Conservation (phyloP, 2,888 invertebrate species). For the Enchytraeus crypticus region DNA sequence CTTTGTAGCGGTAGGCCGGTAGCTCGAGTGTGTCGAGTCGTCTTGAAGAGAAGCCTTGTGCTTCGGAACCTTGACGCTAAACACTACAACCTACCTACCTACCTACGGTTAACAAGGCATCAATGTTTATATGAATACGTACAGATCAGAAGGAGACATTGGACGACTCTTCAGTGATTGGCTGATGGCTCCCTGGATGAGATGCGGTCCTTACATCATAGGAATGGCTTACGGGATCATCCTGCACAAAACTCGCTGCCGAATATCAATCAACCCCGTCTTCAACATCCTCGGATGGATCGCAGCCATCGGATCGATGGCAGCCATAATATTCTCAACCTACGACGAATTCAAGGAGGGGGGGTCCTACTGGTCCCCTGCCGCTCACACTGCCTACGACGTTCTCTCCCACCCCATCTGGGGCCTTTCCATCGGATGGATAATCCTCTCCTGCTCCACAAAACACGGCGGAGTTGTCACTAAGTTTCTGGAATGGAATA, state of each 20-base stretch:
- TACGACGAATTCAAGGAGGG: neutral
- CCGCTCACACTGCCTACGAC: neutral
- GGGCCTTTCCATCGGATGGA: neutral
- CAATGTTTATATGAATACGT: too few relatives aligned
- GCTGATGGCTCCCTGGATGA: slow-evolving; percentile 18
- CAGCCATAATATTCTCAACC: neutral
- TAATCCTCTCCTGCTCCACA: slow-evolving; percentile 1
- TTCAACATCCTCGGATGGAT: neutral
- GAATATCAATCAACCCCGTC: neutral
- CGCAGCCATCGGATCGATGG: neutral
- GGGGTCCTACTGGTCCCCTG: neutral
- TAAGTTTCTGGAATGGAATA: slow-evolving; percentile 2
- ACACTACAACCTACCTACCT: too few relatives aligned
- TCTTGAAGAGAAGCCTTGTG: too few relatives aligned
- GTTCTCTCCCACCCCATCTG: neutral
- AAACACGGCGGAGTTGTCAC: neutral
- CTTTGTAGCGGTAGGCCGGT: too few relatives aligned
- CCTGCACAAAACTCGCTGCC: neutral
- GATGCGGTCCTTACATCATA: slow-evolving; percentile 20
- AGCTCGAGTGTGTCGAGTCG: too few relatives aligned
- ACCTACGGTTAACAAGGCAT: too few relatives aligned
- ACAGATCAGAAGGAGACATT: neutral
- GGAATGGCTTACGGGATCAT: slow-evolving; percentile 15
- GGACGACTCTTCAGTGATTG: slow-evolving; percentile 9
- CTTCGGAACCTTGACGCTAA: too few relatives aligned